Base-by-base conservation (phyloP, 2,888 invertebrate genomes). In the Microctonus hyperodae region DNA sequence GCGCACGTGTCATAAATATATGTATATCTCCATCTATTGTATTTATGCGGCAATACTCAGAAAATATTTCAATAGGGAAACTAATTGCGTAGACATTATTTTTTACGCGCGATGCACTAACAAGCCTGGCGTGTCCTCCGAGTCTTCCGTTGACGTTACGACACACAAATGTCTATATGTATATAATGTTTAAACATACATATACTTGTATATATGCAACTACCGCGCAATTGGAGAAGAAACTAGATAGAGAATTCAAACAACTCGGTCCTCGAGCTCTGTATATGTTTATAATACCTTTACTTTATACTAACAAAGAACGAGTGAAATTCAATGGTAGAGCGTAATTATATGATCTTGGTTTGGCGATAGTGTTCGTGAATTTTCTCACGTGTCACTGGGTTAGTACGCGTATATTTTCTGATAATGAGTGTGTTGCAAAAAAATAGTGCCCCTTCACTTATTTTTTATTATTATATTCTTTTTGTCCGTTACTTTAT, bases 331-430 rank as follows among this genome's bases (percentile, higher is more conserved):
- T 60, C 33, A 28, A 60, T 50, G 50, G 60, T 28, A n/a, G 20
- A 13, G 28, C n/a, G n/a, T 60, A 60, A 60, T 60, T 60, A 44
- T 16, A 48, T 23, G 48, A 60, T 60, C 23, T 35, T 16, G 40
- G 16, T 28, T 31, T 35, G 44, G 53, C 23, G 44, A 35, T 61
- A 60, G 56, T 61, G 55, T 40, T 53, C 31, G 56, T 53, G 35
- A 53, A 67, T 68, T 71, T 44, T 72, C 69, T 68, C 72, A 69
- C 71, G 67, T 68, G 61, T 67, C 64, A 59, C 67, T 67, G 69
- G 57, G 51, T 67, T 61, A 67, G 51, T 51, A 28, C 28, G 37
- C 22, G 23, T 61, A 48, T n/a, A n/a, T 53, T 53, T 62, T 60
- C 50, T 60, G 50, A 28, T 60, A 60, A 60, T 60, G 60, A 60